phyloP scores from a whole-genome alignment of 1,140 invertebrate species.

The Conus ventricosus region DNA sequence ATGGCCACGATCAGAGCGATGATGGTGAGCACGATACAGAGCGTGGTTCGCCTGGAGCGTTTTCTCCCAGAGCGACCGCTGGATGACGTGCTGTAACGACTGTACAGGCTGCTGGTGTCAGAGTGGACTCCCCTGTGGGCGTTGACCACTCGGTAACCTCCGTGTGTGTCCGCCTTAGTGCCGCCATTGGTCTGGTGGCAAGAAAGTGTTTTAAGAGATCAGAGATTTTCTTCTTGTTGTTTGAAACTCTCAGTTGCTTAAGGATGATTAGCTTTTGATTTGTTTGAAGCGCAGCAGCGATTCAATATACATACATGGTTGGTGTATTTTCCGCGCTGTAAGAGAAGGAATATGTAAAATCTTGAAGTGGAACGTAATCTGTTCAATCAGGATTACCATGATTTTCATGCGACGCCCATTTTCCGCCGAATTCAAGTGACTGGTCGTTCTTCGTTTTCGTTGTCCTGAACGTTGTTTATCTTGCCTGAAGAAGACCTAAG shows the following conservation, averaged over 20 bases:
- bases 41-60: slow-evolving; percentile 14
- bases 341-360: neutral
- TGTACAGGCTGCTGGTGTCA: slow-evolving; percentile 37
- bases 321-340: neutral
- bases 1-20: slow-evolving; percentile 40
- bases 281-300: neutral
- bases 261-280: neutral
- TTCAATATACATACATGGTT: too few species aligned
- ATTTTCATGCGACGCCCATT: too few species aligned
- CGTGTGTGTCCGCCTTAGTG: neutral
- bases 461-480: too few species aligned
- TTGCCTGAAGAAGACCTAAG: too few species aligned
- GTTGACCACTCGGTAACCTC: slow-evolving; percentile 15
- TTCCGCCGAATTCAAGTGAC: too few species aligned
- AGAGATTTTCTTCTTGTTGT: neutral
- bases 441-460: too few species aligned
- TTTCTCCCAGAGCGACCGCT: neutral
- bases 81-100: slow-evolving; percentile 29
- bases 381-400: neutral
- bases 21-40: slow-evolving; percentile 36
- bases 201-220: neutral
- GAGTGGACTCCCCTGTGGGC: slow-evolving; percentile 23
- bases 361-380: neutral
- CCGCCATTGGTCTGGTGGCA: neutral
- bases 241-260: neutral